These are phyloP conservation scores for Orthonychiurus folsomi DNA, from an alignment of 2,888 invertebrate genomes.

Conservation along the genomic window DNA sequence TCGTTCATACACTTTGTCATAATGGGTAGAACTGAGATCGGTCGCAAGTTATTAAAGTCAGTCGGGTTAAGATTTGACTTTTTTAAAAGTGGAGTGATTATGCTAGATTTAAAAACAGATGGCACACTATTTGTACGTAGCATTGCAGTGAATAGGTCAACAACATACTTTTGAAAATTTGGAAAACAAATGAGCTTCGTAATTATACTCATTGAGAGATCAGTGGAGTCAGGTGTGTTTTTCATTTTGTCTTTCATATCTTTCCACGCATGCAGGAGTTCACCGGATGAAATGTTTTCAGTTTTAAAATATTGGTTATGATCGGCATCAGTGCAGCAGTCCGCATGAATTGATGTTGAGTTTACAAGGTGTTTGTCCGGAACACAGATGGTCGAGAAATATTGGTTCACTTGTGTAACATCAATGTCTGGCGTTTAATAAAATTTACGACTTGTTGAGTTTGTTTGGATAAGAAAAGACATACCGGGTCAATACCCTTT, in stretches of 20 bases:
- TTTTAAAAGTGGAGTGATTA: not conserved
- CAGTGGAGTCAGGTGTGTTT: not conserved
- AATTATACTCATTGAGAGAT: not conserved
- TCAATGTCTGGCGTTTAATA: no score
- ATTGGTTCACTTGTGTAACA: not conserved
- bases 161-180: not conserved
- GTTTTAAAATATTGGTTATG: no score
- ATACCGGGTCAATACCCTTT: not conserved
- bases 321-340: no score
- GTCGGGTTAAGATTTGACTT: not conserved
- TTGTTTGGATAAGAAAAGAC: not conserved
- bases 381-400: not conserved
- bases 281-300: no score
- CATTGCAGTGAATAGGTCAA: not conserved
- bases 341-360: no score
- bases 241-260: not conserved
- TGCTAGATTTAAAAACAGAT: not conserved
- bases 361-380: no score
- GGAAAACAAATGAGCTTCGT: not conserved
- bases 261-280: not conserved
- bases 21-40: not conserved
- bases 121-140: not conserved
- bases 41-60: not conserved
- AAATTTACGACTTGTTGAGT: no score
- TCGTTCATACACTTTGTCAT: not conserved